phyloP scores from a whole-genome alignment of 2,797 vertebrate genomes.

The Phoeniculus purpureus region DNA sequence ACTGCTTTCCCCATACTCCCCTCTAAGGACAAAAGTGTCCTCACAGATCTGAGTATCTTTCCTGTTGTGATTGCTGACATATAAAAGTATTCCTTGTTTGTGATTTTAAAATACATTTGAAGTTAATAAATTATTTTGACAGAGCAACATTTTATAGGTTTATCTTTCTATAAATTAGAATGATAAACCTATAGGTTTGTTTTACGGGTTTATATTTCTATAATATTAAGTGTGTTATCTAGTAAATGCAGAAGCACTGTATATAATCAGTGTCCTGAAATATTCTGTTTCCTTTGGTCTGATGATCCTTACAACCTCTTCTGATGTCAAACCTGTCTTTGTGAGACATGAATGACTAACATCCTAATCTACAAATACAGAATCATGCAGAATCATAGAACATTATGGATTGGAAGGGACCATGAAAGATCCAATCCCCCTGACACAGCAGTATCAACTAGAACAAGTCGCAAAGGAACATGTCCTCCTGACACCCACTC shows the following conservation, averaged over 20 bases:
- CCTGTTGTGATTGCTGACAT: not conserved
- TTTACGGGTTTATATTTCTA: not conserved
- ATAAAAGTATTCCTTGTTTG: not conserved
- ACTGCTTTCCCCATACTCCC: not conserved
- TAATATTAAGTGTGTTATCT: not conserved
- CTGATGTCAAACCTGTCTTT: not conserved
- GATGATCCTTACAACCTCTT: rapidly evolving
- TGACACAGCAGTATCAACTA: no score
- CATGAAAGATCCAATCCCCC: no score
- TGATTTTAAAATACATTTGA: not conserved
- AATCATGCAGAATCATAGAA: no score
- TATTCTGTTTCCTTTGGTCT: not conserved
- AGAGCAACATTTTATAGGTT: not conserved
- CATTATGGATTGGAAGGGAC: no score
- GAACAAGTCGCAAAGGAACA: no score
- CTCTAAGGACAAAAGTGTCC: not conserved
- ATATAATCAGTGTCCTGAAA: not conserved
- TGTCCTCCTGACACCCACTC: no score
- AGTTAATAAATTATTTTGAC: not conserved
- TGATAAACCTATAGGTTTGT: no score
- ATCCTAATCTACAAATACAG: not conserved
- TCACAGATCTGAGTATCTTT: not conserved
- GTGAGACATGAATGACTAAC: not conserved
- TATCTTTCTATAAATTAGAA: no score
- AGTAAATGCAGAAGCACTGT: not conserved